Conservation (phyloP, 2,113 vertebrate genomes). For the Lagopus leucura region DNA sequence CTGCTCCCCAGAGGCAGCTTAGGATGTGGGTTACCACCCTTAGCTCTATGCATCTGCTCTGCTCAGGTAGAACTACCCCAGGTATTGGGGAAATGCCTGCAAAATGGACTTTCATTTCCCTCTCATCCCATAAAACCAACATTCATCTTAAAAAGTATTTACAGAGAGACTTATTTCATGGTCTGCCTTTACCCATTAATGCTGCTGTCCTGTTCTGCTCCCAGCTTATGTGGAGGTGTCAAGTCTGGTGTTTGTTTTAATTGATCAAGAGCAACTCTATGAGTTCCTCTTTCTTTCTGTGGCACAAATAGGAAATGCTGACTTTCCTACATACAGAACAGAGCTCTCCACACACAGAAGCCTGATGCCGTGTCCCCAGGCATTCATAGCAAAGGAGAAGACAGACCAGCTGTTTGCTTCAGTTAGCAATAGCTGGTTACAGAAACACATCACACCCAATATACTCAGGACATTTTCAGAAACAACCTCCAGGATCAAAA, state of each 20-base stretch:
- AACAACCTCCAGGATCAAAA: neutral
- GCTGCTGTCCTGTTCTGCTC: neutral
- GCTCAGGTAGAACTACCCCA: neutral
- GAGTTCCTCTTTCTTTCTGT: neutral
- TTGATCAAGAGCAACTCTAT: neutral
- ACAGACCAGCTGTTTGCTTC: neutral
- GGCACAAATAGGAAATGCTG: neutral
- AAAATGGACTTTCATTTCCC: neutral
- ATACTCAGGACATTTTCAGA: neutral
- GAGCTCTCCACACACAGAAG: fast-evolving
- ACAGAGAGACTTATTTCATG: neutral
- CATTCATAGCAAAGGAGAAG: neutral
- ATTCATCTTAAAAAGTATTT: neutral
- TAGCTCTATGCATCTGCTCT: neutral
- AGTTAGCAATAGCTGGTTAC: neutral
- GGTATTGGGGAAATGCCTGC: neutral
- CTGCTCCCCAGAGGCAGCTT: neutral
- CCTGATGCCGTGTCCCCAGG: neutral
- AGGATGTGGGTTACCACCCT: fast-evolving
- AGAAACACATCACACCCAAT: neutral
- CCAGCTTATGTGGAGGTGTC: neutral
- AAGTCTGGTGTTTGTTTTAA: neutral
- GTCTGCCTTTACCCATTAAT: neutral
- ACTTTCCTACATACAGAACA: neutral
- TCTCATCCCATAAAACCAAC: neutral